Percentiles rank a stretch among this genome's conserved stretches.
These are phyloP conservation scores for Apostichopus parvimensis DNA, from an alignment of 35 echinoderm and acorn worm genomes.

Conservation along the genomic window DNA sequence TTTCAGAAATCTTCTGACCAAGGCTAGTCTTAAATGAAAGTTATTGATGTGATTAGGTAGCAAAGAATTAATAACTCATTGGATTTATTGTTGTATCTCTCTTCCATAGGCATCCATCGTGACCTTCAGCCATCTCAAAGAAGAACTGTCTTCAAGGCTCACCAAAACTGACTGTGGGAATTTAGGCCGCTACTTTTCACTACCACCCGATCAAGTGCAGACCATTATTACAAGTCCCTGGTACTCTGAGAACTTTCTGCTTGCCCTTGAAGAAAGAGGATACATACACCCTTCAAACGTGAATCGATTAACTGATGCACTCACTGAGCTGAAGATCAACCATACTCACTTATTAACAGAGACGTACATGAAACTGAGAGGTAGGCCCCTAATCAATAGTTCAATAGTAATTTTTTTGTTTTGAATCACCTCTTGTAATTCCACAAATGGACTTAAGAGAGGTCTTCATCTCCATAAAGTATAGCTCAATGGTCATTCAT, in stretches of 20 bases:
- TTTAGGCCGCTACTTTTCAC: neutral
- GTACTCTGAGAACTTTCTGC: neutral
- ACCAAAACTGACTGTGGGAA: neutral
- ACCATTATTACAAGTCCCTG: neutral
- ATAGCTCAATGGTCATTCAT: no score
- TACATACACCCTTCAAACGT: conserved; percentile 3
- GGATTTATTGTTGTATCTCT: neutral
- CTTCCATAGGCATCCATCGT: neutral
- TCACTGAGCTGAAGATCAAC: conserved; percentile 17
- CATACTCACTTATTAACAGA: neutral
- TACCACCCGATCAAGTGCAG: conserved; percentile 13
- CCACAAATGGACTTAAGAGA: no score
- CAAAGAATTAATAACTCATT: no score
- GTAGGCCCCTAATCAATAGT: neutral
- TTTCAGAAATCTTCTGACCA: no score
- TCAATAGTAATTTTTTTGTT: no score
- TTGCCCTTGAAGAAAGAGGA: conserved; percentile 21
- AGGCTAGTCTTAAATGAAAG: no score
- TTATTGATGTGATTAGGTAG: no score
- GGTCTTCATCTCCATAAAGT: no score
- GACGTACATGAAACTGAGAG: conserved; percentile 23
- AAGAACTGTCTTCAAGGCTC: conserved; percentile 6
- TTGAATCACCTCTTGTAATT: no score
- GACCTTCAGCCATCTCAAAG: neutral
- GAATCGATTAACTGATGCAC: conserved; percentile 27